These are phyloP conservation scores for Drosophila falleni DNA, from an alignment of 2,888 invertebrate species.

Conservation along the genomic window DNA sequence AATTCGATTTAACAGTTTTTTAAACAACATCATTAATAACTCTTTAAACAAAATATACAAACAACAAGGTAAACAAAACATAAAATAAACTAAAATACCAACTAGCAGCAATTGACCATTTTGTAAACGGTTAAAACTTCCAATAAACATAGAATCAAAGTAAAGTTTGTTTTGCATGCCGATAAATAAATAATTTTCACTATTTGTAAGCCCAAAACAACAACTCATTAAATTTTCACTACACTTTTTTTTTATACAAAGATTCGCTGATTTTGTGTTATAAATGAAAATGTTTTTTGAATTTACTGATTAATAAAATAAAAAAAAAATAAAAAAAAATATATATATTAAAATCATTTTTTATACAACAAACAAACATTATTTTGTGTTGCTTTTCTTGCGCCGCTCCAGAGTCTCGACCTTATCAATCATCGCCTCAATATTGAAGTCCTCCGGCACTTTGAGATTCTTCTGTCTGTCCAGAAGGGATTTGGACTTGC, in stretches of 20 bases:
- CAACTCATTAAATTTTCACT: conserved; percentile 23
- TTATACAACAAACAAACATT: conserved; percentile 54
- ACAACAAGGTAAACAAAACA: conserved; percentile 34
- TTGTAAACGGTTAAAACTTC: conserved; percentile 54
- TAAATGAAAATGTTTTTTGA: conserved; percentile 42
- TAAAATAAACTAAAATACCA: conserved; percentile 7
- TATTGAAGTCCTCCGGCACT: conserved; percentile 72
- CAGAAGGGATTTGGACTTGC: conserved; percentile 64
- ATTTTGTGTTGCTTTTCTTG: conserved; percentile 48
- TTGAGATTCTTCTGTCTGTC: conserved; percentile 65
- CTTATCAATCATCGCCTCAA: conserved; percentile 80
- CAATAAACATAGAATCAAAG: conserved; percentile 55
- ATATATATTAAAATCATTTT: conserved; percentile 62
- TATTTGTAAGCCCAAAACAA: conserved; percentile 37
- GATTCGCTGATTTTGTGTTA: conserved; percentile 48
- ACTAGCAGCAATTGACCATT: conserved; percentile 68
- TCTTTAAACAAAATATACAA: conserved; percentile 68
- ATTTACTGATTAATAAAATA: conserved; percentile 70
- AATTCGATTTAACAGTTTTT: conserved; percentile 51
- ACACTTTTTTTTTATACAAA: conserved; percentile 10
- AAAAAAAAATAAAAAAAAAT: conserved; percentile 62
- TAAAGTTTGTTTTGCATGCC: conserved; percentile 52
- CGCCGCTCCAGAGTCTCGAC: conserved; percentile 62
- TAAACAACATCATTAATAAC: conserved; percentile 35
- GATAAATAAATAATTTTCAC: conserved; percentile 37